phyloP scores from a whole-genome alignment of 2,113 vertebrate species.

The Colinus virginianus region DNA sequence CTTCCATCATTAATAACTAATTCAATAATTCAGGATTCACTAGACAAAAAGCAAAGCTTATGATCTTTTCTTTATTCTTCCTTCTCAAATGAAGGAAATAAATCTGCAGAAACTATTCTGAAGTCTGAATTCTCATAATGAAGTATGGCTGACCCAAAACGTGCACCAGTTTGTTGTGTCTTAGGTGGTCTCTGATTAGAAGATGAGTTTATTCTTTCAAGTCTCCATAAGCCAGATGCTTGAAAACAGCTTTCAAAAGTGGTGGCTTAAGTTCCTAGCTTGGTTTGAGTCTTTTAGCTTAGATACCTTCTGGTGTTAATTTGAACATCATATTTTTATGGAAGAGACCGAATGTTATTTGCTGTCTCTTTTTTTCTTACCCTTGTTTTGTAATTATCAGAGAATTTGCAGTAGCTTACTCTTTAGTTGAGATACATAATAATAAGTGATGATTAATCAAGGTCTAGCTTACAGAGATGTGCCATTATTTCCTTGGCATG shows the following conservation, averaged over 20 bases:
- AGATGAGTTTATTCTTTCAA: not conserved
- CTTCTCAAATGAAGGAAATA: too few species aligned
- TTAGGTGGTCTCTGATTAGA: not conserved
- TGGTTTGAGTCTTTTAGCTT: not conserved
- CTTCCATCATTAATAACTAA: not conserved
- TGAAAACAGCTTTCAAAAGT: not conserved
- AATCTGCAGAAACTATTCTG: not conserved
- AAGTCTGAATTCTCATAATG: not conserved
- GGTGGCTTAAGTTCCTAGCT: not conserved
- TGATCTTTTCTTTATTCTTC: too few species aligned
- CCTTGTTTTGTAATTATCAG: not conserved
- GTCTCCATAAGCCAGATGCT: not conserved
- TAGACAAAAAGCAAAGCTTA: not conserved
- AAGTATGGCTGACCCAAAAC: not conserved
- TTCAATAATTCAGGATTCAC: not conserved
- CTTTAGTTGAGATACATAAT: not conserved
- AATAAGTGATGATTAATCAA: not conserved
- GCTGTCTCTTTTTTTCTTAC: not conserved
- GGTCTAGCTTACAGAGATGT: not conserved
- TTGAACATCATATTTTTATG: not conserved
- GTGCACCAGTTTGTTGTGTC: not conserved
- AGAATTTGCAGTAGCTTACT: not conserved
- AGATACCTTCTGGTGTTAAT: not conserved
- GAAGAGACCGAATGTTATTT: not conserved
- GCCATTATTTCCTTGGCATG: constrained; percentile 48